Conservation (phyloP, 2,888 invertebrate species). For the Eristalis arbustorum region DNA sequence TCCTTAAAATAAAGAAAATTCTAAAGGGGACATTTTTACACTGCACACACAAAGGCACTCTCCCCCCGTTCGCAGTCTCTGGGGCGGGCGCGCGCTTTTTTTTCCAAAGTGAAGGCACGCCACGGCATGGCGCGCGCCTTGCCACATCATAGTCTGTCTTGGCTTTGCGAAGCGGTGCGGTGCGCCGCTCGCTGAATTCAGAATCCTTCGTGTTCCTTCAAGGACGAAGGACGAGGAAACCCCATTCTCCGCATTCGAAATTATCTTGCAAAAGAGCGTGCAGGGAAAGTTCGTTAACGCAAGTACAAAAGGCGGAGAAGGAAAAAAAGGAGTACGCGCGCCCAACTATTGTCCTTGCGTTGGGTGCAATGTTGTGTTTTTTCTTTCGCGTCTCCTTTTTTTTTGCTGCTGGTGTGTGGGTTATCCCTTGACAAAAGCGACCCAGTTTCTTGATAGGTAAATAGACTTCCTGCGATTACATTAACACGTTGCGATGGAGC, state of each 20-base stretch:
- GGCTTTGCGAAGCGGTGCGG: conserved; percentile 36
- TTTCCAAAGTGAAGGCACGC: neutral
- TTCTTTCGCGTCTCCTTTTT: neutral
- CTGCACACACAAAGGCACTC: conserved; percentile 54
- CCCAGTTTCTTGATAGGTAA: conserved; percentile 45
- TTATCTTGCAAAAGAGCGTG: conserved; percentile 58
- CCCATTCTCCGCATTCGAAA: conserved; percentile 44
- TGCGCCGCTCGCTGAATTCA: conserved; percentile 33
- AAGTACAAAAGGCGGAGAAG: conserved; percentile 4
- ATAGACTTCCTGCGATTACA: conserved; percentile 48
- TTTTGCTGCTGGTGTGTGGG: neutral
- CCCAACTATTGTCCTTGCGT: conserved; percentile 47
- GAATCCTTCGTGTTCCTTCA: conserved; percentile 43
- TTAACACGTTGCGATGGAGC: conserved; percentile 21
- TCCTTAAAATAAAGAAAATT: conserved; percentile 70
- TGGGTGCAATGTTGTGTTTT: conserved; percentile 36
- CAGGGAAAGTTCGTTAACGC: conserved; percentile 64
- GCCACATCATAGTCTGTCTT: neutral
- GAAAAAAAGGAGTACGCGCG: conserved; percentile 20
- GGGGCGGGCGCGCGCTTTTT: neutral
- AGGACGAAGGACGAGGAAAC: conserved; percentile 43
- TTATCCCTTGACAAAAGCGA: conserved; percentile 30
- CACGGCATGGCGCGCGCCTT: neutral
- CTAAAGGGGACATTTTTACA: conserved; percentile 66
- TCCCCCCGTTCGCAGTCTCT: neutral